Conservation (phyloP, 1,140 invertebrate species). For the Lepidurus packardi region DNA sequence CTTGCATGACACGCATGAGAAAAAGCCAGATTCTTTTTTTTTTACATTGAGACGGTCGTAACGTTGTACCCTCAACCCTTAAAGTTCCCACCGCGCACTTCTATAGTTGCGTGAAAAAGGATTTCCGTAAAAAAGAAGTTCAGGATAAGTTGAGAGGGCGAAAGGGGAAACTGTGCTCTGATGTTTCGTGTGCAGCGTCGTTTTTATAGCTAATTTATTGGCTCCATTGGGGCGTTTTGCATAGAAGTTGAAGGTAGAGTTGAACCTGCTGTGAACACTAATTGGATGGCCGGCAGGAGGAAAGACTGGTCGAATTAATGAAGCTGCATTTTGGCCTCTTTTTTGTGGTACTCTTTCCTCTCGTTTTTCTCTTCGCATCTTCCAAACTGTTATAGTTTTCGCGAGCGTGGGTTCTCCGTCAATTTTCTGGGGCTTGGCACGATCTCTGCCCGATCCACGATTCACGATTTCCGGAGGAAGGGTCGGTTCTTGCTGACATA, state of each 20-base stretch:
- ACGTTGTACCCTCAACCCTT: background rate
- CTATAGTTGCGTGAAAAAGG: background rate
- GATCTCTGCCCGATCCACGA: background rate
- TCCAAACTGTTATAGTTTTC: background rate
- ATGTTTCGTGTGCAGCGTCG: background rate
- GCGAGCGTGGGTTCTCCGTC: background rate
- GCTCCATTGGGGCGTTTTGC: conserved; percentile 20
- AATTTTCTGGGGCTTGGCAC: background rate
- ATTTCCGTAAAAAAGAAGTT: background rate
- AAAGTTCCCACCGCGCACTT: background rate
- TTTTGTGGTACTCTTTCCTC: background rate
- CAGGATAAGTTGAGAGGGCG: background rate
- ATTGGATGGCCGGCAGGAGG: conserved; percentile 10
- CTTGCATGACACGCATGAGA: background rate
- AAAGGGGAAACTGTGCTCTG: background rate
- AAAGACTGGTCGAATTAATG: conserved; percentile 11
- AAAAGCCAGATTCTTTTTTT: background rate
- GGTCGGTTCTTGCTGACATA: background rate
- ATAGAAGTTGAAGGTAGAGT: conserved; percentile 10
- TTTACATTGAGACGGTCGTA: background rate
- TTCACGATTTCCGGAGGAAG: conserved; percentile 1
- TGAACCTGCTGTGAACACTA: conserved; percentile 21
- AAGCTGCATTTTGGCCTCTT: background rate
- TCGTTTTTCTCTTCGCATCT: background rate
- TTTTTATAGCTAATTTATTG: conserved; percentile 22